phyloP scores from a whole-genome alignment of 2,888 invertebrate species.

The Margaritifera margaritifera region DNA sequence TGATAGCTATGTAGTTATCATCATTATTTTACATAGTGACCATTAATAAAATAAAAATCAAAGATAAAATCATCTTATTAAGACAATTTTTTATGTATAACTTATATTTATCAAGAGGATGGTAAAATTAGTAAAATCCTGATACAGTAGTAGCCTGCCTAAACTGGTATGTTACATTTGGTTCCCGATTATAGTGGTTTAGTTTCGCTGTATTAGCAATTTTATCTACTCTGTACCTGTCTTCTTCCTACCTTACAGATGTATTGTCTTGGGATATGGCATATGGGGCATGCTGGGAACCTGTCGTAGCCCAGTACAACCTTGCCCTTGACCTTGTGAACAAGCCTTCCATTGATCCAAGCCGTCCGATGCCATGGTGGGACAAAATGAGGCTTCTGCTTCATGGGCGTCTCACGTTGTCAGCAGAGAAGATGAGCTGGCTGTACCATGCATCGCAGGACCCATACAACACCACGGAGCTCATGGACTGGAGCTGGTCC shows the following conservation, averaged over 20 bases:
- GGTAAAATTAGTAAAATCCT: too few species aligned
- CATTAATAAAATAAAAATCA: too few species aligned
- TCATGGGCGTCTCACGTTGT: slow-evolving; percentile 93
- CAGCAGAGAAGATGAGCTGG: slow-evolving; percentile 90
- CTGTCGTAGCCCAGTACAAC: slow-evolving; percentile 92
- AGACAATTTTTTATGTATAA: too few species aligned
- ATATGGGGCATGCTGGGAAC: slow-evolving; percentile 99
- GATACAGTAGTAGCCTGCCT: too few species aligned
- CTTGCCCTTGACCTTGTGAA: slow-evolving; percentile 84
- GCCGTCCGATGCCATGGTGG: slow-evolving; percentile 96
- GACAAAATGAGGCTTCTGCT: slow-evolving; percentile 93
- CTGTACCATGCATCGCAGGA: slow-evolving; percentile 95
- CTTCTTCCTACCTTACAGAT: slow-evolving; percentile 75
- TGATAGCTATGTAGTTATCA: too few species aligned
- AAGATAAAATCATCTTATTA: too few species aligned
- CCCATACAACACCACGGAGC: slow-evolving; percentile 98
- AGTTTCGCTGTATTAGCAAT: not conserved
- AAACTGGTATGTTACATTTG: too few species aligned
- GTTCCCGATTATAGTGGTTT: too few species aligned
- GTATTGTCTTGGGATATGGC: slow-evolving; percentile 91
- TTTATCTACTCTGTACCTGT: not conserved
- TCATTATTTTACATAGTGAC: too few species aligned
- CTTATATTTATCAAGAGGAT: too few species aligned
- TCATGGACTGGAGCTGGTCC: slow-evolving; percentile 98
- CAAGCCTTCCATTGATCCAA: slow-evolving; percentile 82